Conservation (phyloP, 2,113 vertebrate genomes). For the Rhynchomys soricoides region DNA sequence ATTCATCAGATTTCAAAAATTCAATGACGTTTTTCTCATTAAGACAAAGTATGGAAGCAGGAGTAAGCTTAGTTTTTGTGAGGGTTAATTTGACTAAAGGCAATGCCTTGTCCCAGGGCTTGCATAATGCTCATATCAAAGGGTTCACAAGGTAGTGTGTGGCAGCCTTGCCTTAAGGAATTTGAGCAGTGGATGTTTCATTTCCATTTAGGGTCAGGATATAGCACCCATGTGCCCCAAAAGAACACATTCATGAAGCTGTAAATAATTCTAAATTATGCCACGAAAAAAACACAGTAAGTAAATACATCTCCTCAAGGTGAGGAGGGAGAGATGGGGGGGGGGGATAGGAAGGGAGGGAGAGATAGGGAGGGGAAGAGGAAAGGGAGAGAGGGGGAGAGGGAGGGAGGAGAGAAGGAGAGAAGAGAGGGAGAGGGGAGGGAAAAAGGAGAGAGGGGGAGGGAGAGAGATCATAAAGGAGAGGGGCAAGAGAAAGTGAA, state of each 20-base stretch:
- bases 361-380: background rate
- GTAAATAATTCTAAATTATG: background rate
- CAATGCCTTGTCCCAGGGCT: background rate
- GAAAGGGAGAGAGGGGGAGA: too few species aligned
- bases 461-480: rapidly evolving
- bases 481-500: too few species aligned
- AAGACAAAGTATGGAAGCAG: conserved; percentile 27
- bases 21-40: background rate
- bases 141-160: background rate
- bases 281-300: background rate
- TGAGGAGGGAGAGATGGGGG: background rate
- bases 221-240: background rate
- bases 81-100: background rate
- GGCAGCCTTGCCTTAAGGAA: background rate
- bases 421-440: too few species aligned
- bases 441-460: background rate
- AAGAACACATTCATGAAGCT: background rate
- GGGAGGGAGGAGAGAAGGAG: background rate
- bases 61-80: background rate
- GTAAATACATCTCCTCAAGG: background rate
- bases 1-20: conserved; percentile 15
- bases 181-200: background rate
- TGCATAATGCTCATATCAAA: background rate
- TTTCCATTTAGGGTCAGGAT: background rate
- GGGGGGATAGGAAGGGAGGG: background rate